Base-by-base conservation (phyloP, 2,888 invertebrate genomes). In the Scaptomyza polygonia region DNA sequence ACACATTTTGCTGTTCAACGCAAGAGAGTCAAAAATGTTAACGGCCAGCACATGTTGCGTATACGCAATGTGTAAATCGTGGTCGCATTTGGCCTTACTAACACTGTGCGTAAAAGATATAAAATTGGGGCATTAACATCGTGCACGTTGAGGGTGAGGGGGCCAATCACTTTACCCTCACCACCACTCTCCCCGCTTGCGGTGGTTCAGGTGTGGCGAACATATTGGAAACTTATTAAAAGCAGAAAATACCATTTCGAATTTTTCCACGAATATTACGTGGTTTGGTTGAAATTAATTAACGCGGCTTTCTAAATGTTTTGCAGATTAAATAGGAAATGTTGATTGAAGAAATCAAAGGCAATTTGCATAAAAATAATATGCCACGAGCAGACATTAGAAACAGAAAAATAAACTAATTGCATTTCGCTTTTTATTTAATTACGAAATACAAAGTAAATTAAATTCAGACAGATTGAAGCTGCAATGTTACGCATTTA, bases 211-310 rank as follows among this genome's bases (percentile, higher is more conserved):
- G 79, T 79, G 79, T 64, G 55, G 56, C 56, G 67, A 65, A 75
- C 63, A 75, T 80, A 73, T 79, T 80, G 81, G 75, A 66, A 64
- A 80, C 75, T 77, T 80, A 80, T 80, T 75, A 75, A 79, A 80
- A 75, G 72, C 72, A 48, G 53, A 67, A 62, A 68, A 72, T 62
- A 64, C 68, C 68, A 72, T 73, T 67, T 48, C 36, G 55, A 45
- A 68, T 65, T 58, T 58, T 42, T 66, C 57, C 3, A 67, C 56
- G 45, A 55, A 66, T 73, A 69, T 66, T 70, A 2, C 61, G 59
- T 58, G 68, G 57, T 68, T 39, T 49, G 68, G 48, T 55, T 55
- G 36, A 74, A 74, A 71, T 74, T 74, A 54, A 70, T 62, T 77
- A 58, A 57, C 11, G 74, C 48, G 74, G 67, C 51, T 56, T 56